Base-by-base conservation (phyloP, 2,113 vertebrate genomes). In the Falcunculus frontatus region DNA sequence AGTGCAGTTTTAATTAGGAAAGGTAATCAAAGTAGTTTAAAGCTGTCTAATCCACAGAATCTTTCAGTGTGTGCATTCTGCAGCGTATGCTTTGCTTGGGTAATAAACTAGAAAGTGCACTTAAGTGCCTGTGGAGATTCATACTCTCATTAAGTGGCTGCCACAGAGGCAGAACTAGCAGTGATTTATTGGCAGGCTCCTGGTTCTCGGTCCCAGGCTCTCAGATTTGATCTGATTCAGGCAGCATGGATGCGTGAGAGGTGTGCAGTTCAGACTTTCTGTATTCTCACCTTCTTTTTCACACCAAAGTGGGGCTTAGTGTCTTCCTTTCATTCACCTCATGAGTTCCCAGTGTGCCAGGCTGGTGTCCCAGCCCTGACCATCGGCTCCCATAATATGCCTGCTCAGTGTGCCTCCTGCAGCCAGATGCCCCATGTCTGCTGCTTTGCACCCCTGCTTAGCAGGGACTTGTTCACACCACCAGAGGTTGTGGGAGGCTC, bases 1-100 rank as follows among this genome's bases (percentile, higher is more conserved):
- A 90, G 53, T 53, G 65, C 50, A 88, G 35, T 87, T 95, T 96
- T 94, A 96, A 94, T 96, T 97, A 88, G 77, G 70, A 74, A 92
- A 69, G 56, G 22, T 85, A 95, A 82, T 89, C 73, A 90, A 82
- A 88, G 42, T 22, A 64, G 50, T 90, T 94, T 87, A 93, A 94
- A 88, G 72, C 80, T 74, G 41, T 93, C 75, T 55, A 74, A 89
- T 92, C 68, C 50, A 10, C 57, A 52, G 70, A 91, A 73, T 82
- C 32, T 52, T 80, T 89, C 56, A 76, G 33, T 80, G 56, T 77
- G 50, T 85, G 33, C 70, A 59, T 92, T 78, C 77, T 93, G 80
- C 81, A 75, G 27, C 1, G 5, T 63, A 8, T 90, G 41, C 46
- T 86, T 94, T 90, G 78, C 75, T 93, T 93, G 46, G 33, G 22